phyloP scores from a whole-genome alignment of 2,888 invertebrate genomes.

The Aromia moschata region DNA sequence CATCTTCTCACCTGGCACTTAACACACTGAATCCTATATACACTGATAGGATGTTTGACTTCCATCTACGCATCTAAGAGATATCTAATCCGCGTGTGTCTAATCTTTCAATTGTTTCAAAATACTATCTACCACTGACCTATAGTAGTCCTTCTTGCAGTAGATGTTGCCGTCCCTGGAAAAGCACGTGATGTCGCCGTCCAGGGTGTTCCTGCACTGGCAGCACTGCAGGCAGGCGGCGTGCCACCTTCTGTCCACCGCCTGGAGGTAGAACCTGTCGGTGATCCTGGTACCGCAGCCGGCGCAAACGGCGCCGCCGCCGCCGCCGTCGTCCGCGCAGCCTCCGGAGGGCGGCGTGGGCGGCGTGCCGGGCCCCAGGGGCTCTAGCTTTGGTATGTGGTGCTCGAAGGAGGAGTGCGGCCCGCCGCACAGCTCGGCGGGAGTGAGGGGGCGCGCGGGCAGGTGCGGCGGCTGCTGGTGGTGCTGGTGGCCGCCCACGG shows the following conservation, averaged over 20 bases:
- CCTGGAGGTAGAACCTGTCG: constrained; percentile 90
- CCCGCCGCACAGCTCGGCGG: constrained; percentile 46
- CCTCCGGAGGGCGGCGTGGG: constrained; percentile 61
- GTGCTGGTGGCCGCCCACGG: constrained; percentile 45
- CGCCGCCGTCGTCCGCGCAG: constrained; percentile 51
- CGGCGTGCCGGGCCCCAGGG: constrained; percentile 64
- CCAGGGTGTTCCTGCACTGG: constrained; percentile 88
- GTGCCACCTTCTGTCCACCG: constrained; percentile 94
- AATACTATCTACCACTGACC: constrained; percentile 81
- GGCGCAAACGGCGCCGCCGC: constrained; percentile 72
- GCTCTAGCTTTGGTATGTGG: constrained; percentile 67
- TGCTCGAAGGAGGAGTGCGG: constrained; percentile 63
- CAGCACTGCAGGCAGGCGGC: constrained; percentile 90
- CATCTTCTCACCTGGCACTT: too few relatives aligned
- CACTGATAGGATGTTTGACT: too few relatives aligned
- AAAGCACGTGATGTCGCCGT: constrained; percentile 92
- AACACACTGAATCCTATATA: too few relatives aligned
- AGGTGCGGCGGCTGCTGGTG: too few relatives aligned
- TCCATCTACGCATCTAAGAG: too few relatives aligned
- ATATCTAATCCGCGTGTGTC: too few relatives aligned
- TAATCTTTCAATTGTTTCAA: too few relatives aligned
- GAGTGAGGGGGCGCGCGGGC: constrained; percentile 32
- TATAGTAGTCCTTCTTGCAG: constrained; percentile 96
- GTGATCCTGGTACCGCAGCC: constrained; percentile 88
- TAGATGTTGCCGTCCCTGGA: constrained; percentile 92